Evolutionary conservation across 1,140 invertebrate genomes (phyloP).

Genomic region (Archivesica marissinica): DNA sequence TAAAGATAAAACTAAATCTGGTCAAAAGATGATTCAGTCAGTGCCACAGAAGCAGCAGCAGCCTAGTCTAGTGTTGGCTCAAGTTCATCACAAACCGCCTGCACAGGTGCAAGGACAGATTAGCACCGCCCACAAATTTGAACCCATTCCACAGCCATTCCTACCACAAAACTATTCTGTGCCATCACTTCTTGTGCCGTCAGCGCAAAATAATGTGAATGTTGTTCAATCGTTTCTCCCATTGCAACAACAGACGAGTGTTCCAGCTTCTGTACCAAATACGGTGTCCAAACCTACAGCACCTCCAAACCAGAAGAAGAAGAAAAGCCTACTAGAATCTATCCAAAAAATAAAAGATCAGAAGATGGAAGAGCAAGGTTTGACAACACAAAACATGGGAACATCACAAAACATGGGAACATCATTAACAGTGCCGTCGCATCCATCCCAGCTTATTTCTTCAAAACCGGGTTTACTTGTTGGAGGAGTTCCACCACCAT

Average conservation of each 20-base stretch:
- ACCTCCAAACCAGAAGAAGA: constrained; percentile 42
- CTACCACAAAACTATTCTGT: not conserved
- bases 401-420: too few species aligned
- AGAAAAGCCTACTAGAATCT: constrained; percentile 42
- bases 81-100: not conserved
- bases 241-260: not conserved
- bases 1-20: constrained; percentile 62
- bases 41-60: constrained; percentile 20
- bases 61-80: not conserved
- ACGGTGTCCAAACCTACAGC: not conserved
- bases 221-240: not conserved
- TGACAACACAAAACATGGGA: constrained; percentile 8
- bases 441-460: constrained; percentile 8
- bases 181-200: not conserved
- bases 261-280: not conserved
- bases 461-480: not conserved
- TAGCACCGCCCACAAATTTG: not conserved
- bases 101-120: not conserved
- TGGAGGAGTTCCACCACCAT: constrained; percentile 60
- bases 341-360: constrained; percentile 49
- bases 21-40: not conserved
- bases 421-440: not conserved
- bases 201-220: not conserved
- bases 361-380: constrained; percentile 35
- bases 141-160: not conserved